Base-by-base conservation (phyloP, 2,797 vertebrate species). In the Danio tinwini region DNA sequence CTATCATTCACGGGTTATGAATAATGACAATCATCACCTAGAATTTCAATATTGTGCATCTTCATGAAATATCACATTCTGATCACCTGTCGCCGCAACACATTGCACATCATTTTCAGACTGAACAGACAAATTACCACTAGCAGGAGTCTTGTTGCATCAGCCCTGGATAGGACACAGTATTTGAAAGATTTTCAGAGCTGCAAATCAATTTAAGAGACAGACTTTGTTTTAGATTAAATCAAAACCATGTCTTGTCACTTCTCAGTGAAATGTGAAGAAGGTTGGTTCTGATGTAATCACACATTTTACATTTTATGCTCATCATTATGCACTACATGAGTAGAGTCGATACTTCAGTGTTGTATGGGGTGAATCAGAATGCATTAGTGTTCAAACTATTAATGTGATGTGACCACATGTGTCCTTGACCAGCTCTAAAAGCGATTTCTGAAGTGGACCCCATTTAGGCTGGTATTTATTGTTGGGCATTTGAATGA, bases 371-470 rank as follows among this genome's bases (percentile, higher is more conserved):
- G 58, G 58, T 4, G 13, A 61, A 61, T 61, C 21, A 37, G 37
- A 12, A 61, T 14, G 13, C 13, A 39, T 61, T 61, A 0, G 49
- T 50, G 49, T 44, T 65, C 5, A 65, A 65, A 47, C 10, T 37
- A 37, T 29, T n/a, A 74, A 50, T 53, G 59, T 44, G 39, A 76
- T 75, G 50, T 39, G n/a, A 19, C 50, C 50, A 17, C 49, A 11
- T 4, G 9, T 69, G 29, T 70, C 49, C 40, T 70, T 53, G 29
- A 19, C 10, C 29, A 70, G 6, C 11, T 52, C 50, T 0, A 3
- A 17, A 70, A 53, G 21, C n/a, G 14, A 3, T 40, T 70, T 53
- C 11, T 5, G 39, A n/a, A 42, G 7, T 70, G 37, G 50, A 40
- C 9, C 4, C 11, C 16, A 40, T 39, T 70, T 53, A 69, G 7